These are phyloP conservation scores for Ophthalmolycus amberensis DNA, from an alignment of 2,113 vertebrate species.

Conservation along the genomic window DNA sequence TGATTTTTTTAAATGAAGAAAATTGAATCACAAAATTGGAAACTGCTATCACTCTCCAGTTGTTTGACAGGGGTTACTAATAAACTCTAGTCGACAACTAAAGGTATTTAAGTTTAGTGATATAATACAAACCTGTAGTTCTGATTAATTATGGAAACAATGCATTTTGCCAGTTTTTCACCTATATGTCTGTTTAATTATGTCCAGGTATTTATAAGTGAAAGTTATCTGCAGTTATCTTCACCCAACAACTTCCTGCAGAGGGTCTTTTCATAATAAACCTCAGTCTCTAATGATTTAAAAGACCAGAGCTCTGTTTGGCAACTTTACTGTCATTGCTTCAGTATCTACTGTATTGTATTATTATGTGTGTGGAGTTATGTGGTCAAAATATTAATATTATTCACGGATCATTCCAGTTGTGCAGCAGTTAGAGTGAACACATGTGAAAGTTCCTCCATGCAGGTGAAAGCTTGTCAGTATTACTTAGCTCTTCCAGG, in stretches of 20 bases:
- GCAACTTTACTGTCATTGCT: background rate
- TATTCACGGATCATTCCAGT: constrained; percentile 65
- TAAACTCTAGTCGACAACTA: background rate
- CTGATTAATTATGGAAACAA: background rate
- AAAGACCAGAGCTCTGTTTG: background rate
- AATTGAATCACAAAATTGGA: background rate
- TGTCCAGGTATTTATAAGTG: background rate
- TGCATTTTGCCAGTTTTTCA: background rate
- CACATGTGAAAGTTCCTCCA: constrained; percentile 48
- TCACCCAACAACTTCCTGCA: background rate
- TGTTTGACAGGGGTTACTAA: background rate
- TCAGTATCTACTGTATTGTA: background rate
- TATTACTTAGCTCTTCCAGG: constrained; percentile 79
- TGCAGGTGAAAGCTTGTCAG: constrained; percentile 81
- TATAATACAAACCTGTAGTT: background rate
- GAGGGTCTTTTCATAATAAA: background rate
- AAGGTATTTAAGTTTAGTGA: background rate
- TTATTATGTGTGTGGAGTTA: too few species aligned
- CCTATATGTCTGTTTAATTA: background rate
- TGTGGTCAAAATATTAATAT: background rate
- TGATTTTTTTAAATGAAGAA: background rate
- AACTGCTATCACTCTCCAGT: background rate
- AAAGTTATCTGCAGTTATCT: background rate
- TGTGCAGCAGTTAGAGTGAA: constrained; percentile 35
- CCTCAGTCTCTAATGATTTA: background rate